phyloP scores from a whole-genome alignment of 35 echinoderm and acorn worm species.

The Ophioderma brevispina region DNA sequence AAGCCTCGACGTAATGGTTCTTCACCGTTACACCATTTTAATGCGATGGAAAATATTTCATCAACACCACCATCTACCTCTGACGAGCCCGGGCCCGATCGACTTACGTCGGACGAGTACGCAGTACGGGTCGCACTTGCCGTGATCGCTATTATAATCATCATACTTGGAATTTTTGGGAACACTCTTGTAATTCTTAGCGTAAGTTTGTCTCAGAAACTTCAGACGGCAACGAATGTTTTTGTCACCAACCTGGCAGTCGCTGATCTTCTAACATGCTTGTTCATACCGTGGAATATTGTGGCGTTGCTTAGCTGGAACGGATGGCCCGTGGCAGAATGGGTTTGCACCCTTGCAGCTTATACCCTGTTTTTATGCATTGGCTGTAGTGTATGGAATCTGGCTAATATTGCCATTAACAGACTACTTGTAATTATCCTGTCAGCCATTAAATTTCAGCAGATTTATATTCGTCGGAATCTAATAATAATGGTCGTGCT shows the following conservation, averaged over 20 bases:
- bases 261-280: conserved; percentile 19
- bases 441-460: neutral
- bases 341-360: neutral
- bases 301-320: neutral
- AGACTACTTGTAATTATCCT: conserved; percentile 7
- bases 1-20: too few species aligned
- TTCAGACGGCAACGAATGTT: conserved; percentile 35
- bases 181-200: conserved; percentile 33
- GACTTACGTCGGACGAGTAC: neutral
- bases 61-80: neutral
- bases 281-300: neutral
- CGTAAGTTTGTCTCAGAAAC: conserved; percentile 27
- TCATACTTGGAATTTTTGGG: neutral
- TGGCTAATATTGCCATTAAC: conserved; percentile 13
- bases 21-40: too few species aligned
- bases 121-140: neutral
- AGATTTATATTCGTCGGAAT: neutral
- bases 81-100: neutral
- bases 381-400: conserved; percentile 17
- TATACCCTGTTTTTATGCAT: neutral
- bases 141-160: neutral
- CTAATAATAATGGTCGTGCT: neutral
- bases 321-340: neutral
- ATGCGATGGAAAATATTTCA: too few species aligned
- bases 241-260: conserved; percentile 41